Evolutionary conservation across 64 coral and sea anemone genomes (phyloP), one percentile per base, ranked within the genome.

Genomic region (Pachyseris speciosa): DNA sequence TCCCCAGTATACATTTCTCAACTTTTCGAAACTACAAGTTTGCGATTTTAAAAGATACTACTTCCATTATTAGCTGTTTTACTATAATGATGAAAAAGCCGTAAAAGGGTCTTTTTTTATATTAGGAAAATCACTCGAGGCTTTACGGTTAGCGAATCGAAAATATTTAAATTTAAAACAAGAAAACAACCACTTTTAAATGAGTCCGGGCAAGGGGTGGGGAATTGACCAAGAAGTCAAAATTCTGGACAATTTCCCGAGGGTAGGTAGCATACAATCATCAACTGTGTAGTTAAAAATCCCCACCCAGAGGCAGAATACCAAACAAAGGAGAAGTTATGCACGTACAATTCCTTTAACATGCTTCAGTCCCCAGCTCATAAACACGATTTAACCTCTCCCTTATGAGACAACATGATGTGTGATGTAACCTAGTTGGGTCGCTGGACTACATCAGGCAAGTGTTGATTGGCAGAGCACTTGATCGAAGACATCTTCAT

Each of bases 401-500:
- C 52, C 6, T 58, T 58, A 58, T 58, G 52, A 58, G 52, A 58
- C 52, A 58, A 58, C 52, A 58, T n/a, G n/a, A n/a, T n/a, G n/a
- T n/a, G n/a, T n/a, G n/a, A n/a, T n/a, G n/a, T n/a, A n/a, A n/a
- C n/a, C n/a, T n/a, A n/a, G n/a, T n/a, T n/a, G n/a, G n/a, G n/a
- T n/a, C n/a, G n/a, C n/a, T n/a, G n/a, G n/a, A n/a, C n/a, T n/a
- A 60, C 57, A 60, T 60, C 57, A 60, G 57, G 57, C 57, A 60
- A 60, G 15, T 60, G 57, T 60, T 60, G 57, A 60, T 16, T 60
- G 57, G 57, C 57, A 60, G 57, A 60, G 57, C 57, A 60, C 57
- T 60, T n/a, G n/a, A n/a, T n/a, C n/a, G 57, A 60, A 60, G 57
- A 60, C 57, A 60, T 60, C 57, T 60, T 60, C 55, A 60, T 60